Evolutionary conservation across 2,888 invertebrate genomes (phyloP).

Genomic region (Reticulitermes lucifugus): DNA sequence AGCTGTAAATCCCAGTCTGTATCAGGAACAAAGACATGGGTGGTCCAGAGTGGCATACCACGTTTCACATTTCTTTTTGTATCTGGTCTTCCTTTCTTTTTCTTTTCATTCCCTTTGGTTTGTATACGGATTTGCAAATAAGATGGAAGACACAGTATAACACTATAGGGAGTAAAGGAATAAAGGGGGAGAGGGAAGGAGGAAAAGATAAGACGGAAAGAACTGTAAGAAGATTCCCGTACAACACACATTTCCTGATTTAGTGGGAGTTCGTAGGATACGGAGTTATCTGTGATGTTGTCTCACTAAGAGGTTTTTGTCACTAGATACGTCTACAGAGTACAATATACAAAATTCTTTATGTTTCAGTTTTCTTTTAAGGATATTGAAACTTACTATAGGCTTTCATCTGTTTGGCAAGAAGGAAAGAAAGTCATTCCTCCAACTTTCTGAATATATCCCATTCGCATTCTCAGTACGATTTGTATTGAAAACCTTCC

Average conservation of each 20-base stretch:
- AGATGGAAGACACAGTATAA: conserved; percentile 37
- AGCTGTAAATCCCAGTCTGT: conserved; percentile 16
- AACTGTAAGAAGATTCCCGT: conserved; percentile 20
- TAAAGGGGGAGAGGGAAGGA: not conserved
- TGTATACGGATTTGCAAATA: conserved; percentile 39
- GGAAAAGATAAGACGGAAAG: not conserved
- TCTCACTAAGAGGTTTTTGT: conserved; percentile 25
- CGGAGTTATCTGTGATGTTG: conserved; percentile 22
- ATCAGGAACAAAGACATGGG: conserved; percentile 2
- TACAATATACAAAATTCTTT: conserved; percentile 29
- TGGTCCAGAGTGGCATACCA: not conserved
- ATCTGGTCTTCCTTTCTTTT: not conserved
- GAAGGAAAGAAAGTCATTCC: not conserved
- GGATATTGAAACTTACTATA: not conserved
- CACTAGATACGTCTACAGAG: conserved; percentile 14
- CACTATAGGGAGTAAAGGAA: conserved; percentile 12
- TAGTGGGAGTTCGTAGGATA: conserved; percentile 6
- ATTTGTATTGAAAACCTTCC: too few relatives aligned
- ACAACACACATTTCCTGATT: conserved; percentile 25
- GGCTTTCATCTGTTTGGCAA: not conserved
- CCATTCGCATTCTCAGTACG: too few relatives aligned
- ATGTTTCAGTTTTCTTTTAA: not conserved
- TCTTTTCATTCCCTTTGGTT: conserved; percentile 6
- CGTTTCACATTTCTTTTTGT: conserved; percentile 3
- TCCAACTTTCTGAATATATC: too few relatives aligned